Conservation (phyloP, 2,113 vertebrate genomes). For the Campylorhamphus procurvoides region DNA sequence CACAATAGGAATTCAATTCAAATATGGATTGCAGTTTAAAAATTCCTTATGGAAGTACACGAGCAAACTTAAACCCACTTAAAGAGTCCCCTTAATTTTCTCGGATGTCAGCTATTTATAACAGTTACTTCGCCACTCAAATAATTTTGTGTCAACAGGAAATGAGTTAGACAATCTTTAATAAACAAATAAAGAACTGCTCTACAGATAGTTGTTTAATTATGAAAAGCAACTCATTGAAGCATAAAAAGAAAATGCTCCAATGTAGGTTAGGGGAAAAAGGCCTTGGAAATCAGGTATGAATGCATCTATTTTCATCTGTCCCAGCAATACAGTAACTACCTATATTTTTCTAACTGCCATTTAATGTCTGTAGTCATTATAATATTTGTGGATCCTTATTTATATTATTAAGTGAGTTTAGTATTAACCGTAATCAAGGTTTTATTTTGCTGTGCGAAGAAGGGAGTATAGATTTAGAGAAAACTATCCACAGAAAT, state of each 20-base stretch:
- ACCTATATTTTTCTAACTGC: not conserved
- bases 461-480: not conserved
- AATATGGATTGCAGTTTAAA: not conserved
- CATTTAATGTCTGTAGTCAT: not conserved
- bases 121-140: conserved; percentile 6
- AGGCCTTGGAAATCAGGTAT: not conserved
- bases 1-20: not conserved
- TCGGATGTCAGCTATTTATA: conserved; percentile 18
- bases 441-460: not conserved
- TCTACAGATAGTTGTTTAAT: not conserved
- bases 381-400: not conserved
- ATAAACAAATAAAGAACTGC: conserved; percentile 41
- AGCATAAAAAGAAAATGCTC: not conserved
- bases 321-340: not conserved
- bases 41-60: not conserved
- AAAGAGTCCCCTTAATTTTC: not conserved
- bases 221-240: not conserved
- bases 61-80: not conserved
- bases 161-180: conserved; percentile 37
- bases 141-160: conserved; percentile 26
- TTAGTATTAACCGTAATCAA: not conserved
- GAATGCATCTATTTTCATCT: not conserved
- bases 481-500: not conserved
- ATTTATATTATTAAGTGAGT: not conserved
- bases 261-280: not conserved